phyloP scores from a whole-genome alignment of 2,797 vertebrate genomes.

The Selene dorsalis region DNA sequence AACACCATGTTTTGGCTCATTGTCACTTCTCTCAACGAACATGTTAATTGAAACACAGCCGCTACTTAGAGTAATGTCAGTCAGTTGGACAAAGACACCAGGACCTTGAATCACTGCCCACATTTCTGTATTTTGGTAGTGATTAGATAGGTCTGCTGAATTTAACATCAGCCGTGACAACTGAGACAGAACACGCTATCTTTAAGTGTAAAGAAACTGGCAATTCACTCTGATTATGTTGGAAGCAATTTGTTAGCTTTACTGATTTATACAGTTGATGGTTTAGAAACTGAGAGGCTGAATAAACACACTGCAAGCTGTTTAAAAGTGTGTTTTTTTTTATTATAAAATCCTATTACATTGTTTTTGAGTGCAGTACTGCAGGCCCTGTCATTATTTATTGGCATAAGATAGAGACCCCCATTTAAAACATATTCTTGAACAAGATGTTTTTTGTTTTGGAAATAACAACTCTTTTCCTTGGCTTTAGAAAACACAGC shows the following conservation, averaged over 20 bases:
- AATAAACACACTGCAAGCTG: not conserved
- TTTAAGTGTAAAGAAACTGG: not conserved
- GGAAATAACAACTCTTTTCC: not conserved
- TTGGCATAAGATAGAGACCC: not conserved
- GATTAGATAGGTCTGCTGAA: not conserved
- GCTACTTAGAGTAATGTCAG: not conserved
- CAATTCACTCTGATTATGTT: not conserved
- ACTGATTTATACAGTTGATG: not conserved
- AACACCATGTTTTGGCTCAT: not conserved
- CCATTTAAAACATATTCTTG: not conserved
- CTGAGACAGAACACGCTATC: not conserved
- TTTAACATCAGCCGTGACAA: not conserved
- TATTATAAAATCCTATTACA: not conserved
- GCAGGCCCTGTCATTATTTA: not conserved
- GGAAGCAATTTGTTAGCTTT: not conserved
- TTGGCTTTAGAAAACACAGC: not conserved
- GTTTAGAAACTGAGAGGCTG: not conserved
- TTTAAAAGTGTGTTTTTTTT: not conserved
- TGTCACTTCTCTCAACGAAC: not conserved
- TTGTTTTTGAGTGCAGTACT: not conserved
- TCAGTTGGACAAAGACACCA: not conserved
- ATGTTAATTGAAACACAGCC: slow-evolving; percentile 6
- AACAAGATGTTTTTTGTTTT: not conserved
- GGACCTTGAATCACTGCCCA: not conserved
- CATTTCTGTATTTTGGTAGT: not conserved